Evolutionary conservation across 2,113 vertebrate genomes (phyloP), one percentile per base, ranked within the genome.

Genomic region (Stictonetta naevosa): DNA sequence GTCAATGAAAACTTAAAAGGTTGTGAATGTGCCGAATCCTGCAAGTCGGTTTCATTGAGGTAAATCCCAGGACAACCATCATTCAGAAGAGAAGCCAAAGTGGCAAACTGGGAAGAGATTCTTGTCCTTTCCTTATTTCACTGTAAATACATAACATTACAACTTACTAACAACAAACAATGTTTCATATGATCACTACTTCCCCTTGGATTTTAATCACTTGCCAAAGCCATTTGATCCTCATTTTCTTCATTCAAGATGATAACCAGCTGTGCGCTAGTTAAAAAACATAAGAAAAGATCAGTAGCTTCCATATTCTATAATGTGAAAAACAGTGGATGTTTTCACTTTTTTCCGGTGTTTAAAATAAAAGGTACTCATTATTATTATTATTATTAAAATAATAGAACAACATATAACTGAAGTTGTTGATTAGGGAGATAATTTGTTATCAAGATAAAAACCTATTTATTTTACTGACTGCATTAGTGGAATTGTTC

Each of bases 211-310:
- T 91, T 96, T 95, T 92, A 90, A 90, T 85, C 29, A n/a, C 34
- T 76, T 84, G 19, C 46, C 22, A 72, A 78, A 91, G 8, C 28
- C 42, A 67, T 86, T 67, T 74, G 33, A 87, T 48, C 3, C 2
- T 46, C 56, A 20, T n/a, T 44, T 77, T 71, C 20, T 83, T 84
- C 36, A 94, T 83, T 96, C 76, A 94, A 89, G 71, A 68, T 25
- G 95, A 74, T 38, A 38, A 11, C 10, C 80, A 87, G 46, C 42
- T 92, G 56, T 96, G 42, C 94, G 48, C 73, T 62, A n/a, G 55
- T 88, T 86, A 75, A 92, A 95, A 95, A 90, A 95, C 44, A 91
- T 36, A 94, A 86, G 55, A 16, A 95, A 60, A 90, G 67, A 95
- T 94, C 90, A 75, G 83, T 66, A 84, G 23, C 8, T 92, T 93